Conservation (phyloP, 2,113 vertebrate species). For the Pungitius pungitius region DNA sequence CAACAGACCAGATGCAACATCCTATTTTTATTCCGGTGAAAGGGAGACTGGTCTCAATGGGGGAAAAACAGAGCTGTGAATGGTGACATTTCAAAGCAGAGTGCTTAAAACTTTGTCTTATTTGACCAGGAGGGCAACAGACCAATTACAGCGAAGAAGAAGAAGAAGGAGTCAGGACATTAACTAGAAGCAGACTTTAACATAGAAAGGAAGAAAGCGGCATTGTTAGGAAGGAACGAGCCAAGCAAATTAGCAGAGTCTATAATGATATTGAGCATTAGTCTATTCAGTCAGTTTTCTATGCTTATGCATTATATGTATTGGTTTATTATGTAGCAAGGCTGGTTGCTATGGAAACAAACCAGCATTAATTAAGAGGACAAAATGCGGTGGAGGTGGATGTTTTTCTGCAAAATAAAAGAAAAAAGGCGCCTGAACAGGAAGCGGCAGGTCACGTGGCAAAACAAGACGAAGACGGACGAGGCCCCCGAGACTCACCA, state of each 20-base stretch:
- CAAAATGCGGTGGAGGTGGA: conserved; percentile 14
- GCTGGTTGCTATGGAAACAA: conserved; percentile 62
- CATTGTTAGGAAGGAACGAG: conserved; percentile 29
- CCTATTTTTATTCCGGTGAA: neutral
- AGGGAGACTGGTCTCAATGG: neutral
- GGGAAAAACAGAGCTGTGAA: neutral
- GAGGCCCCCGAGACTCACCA: conserved; percentile 79
- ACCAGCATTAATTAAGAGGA: conserved; percentile 35
- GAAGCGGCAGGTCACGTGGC: neutral
- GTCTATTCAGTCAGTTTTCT: conserved; percentile 55
- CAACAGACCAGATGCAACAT: neutral
- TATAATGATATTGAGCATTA: conserved; percentile 46
- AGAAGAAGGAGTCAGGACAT: conserved; percentile 20
- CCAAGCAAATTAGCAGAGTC: conserved; percentile 43
- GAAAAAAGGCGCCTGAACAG: neutral
- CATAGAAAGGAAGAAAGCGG: conserved; percentile 4
- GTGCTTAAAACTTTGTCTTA: conserved; percentile 24
- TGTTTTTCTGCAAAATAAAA: conserved; percentile 17
- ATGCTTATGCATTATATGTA: conserved; percentile 44
- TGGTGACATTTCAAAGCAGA: conserved; percentile 31
- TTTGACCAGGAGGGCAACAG: conserved; percentile 31
- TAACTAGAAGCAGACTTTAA: conserved; percentile 9
- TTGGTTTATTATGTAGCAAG: conserved; percentile 45
- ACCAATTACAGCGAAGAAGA: conserved; percentile 40
- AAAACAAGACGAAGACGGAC: neutral